Conservation (phyloP, 2,888 invertebrate genomes). For the Xylota sylvarum region DNA sequence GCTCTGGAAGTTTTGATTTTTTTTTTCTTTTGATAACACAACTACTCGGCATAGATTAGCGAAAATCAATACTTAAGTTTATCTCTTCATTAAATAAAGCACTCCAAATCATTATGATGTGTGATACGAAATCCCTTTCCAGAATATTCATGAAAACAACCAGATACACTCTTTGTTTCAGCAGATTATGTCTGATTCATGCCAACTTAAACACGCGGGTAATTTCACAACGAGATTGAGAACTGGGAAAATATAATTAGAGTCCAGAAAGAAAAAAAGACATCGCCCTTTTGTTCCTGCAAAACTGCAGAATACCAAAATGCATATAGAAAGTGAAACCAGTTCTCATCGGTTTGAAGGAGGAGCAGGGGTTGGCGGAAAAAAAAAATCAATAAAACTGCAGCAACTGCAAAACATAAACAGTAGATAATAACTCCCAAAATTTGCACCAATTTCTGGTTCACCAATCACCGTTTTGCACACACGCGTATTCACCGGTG, state of each 20-base stretch:
- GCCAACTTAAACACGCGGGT: too few relatives aligned
- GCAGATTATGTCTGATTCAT: not conserved
- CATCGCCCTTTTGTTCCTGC: not conserved
- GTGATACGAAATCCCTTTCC: not conserved
- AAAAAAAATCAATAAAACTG: slow-evolving; percentile 45
- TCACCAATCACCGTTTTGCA: slow-evolving; percentile 12
- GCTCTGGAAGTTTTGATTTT: not conserved
- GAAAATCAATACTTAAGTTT: not conserved
- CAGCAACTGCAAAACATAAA: slow-evolving; percentile 57
- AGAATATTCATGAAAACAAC: not conserved
- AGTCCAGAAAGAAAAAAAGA: not conserved
- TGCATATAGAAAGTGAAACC: not conserved
- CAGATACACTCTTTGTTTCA: not conserved
- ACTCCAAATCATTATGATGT: too few relatives aligned
- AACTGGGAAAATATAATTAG: not conserved
- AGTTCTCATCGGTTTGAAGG: not conserved
- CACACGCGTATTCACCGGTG: slow-evolving; percentile 19
- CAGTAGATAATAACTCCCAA: slow-evolving; percentile 5
- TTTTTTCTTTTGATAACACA: not conserved
- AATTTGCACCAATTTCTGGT: not conserved
- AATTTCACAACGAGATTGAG: not conserved
- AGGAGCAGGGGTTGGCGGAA: too few relatives aligned
- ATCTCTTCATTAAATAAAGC: not conserved
- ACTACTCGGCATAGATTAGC: not conserved
- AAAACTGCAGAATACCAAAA: not conserved